These are phyloP conservation scores for Thaleichthys pacificus DNA, from an alignment of 2,797 vertebrate species.

Conservation along the genomic window DNA sequence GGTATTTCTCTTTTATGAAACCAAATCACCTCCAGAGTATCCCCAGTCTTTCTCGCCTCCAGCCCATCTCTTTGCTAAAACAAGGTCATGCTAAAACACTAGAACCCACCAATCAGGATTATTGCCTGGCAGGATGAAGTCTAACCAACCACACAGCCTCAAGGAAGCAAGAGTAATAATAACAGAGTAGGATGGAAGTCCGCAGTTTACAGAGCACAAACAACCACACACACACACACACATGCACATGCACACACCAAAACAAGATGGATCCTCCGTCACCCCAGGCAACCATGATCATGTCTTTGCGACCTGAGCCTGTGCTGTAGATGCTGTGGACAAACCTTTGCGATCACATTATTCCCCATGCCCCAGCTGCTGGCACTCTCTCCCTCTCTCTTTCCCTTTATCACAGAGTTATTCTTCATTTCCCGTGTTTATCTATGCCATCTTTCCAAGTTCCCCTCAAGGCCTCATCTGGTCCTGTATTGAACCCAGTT, in stretches of 20 bases:
- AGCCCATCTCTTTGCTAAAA: slow-evolving; percentile 15
- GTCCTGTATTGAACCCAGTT: neutral
- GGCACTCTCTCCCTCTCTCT: slow-evolving; percentile 2
- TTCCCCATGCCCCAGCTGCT: slow-evolving; percentile 23
- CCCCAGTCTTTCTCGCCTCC: slow-evolving; percentile 6
- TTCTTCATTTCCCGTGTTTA: slow-evolving; percentile 44
- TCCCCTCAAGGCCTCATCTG: slow-evolving; percentile 8
- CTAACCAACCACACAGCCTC: slow-evolving; percentile 24
- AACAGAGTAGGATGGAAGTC: slow-evolving; percentile 24
- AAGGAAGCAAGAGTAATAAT: slow-evolving; percentile 47
- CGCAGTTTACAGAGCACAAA: slow-evolving; percentile 10
- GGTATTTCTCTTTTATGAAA: neutral
- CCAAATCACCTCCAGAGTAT: neutral
- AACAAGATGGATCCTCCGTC: slow-evolving; percentile 47
- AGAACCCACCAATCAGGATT: slow-evolving; percentile 56
- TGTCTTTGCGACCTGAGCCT: neutral
- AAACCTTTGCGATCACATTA: slow-evolving; percentile 15
- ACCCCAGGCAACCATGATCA: slow-evolving; percentile 2
- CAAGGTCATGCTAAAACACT: slow-evolving; percentile 51
- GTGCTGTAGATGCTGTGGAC: neutral
- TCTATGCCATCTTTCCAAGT: slow-evolving; percentile 30
- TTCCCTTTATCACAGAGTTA: slow-evolving; percentile 21
- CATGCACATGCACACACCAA: slow-evolving; percentile 12
- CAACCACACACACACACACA: neutral
- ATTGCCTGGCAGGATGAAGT: slow-evolving; percentile 40